A percentile compares a stretch with the other conserved stretches of the same genome.
Conservation (phyloP, 2,797 vertebrate species). For the Scleropages formosus region DNA sequence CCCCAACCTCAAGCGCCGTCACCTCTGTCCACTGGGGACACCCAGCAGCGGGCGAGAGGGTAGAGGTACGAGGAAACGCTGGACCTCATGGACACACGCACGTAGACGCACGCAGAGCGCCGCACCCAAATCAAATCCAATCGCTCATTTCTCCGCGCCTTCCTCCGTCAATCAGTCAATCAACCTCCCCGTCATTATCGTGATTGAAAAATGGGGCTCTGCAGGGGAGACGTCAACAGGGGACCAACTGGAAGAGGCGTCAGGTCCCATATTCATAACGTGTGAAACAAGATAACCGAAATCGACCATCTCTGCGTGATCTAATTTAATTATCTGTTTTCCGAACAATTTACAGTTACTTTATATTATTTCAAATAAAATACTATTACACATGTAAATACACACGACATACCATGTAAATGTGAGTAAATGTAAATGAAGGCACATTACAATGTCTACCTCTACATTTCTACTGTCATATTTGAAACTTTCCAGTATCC, state of each 20-base stretch:
- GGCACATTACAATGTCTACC: not conserved
- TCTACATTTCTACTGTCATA: not conserved
- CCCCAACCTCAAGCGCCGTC: conserved; percentile 38
- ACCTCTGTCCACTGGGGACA: conserved; percentile 30
- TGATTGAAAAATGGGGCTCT: conserved; percentile 65
- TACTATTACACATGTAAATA: too few species aligned
- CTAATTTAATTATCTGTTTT: too few species aligned
- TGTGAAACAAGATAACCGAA: not conserved
- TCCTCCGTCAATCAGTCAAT: conserved; percentile 71
- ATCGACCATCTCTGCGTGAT: too few species aligned
- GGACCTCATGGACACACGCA: conserved; percentile 32
- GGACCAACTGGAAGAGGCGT: conserved; percentile 33
- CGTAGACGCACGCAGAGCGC: conserved; percentile 7
- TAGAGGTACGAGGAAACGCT: conserved; percentile 38
- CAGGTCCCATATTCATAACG: not conserved
- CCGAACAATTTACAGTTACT: too few species aligned
- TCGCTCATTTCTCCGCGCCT: conserved; percentile 61
- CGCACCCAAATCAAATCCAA: conserved; percentile 41
- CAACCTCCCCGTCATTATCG: conserved; percentile 63
- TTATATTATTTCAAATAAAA: too few species aligned
- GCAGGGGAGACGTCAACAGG: conserved; percentile 45
- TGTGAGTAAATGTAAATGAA: conserved; percentile 7
- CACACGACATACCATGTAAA: not conserved
- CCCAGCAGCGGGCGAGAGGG: conserved; percentile 47
- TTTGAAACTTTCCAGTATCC: not conserved